Evolutionary conservation across 2,888 invertebrate species (phyloP), one percentile per base, ranked within the genome.

Genomic region (Agrotis puta): DNA sequence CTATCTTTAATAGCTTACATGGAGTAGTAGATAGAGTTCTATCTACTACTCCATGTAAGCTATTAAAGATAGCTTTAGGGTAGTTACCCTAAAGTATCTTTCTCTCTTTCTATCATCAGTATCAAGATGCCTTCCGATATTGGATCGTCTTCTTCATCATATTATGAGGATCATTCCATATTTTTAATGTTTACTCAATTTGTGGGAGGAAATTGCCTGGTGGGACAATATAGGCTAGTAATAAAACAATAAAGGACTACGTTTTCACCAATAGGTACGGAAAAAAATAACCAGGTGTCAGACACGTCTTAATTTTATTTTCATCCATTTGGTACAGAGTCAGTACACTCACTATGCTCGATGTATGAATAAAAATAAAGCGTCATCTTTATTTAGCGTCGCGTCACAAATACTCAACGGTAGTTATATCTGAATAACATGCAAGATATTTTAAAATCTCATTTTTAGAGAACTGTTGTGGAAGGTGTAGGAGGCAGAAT

Each of bases 401-500:
- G 71, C 43, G 63, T 68, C 58, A 71, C 51, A 58, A 63, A 70
- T 57, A 61, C 33, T 53, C 47, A 13, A 39, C 22, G 50, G 16
- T 53, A 62, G 53, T 59, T 59, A 78, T 74, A 67, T 71, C 2
- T 62, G 56, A 65, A 57, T 64, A 47, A 56, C 62, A 20, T 50
- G 47, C 47, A 63, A 68, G 56, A 75, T 74, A 78, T 83, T 80
- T 72, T 68, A 51, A 57, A 64, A 27, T 20, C 7, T 61, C 70
- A 77, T 75, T 75, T 83, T 76, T 70, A 70, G 70, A 51, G 20
- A 56, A 67, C 67, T 59, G 67, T 59, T 63, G 20, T 64, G n/a
- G 61, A 64, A 64, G 56, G 70, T 62, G 83, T 76, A 65, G 69
- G 81, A 71, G 71, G 58, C 18, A 20, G 45, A 58, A 75, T 51